These are phyloP conservation scores for Valencia hispanica DNA, from an alignment of 2,797 vertebrate genomes.

Conservation along the genomic window DNA sequence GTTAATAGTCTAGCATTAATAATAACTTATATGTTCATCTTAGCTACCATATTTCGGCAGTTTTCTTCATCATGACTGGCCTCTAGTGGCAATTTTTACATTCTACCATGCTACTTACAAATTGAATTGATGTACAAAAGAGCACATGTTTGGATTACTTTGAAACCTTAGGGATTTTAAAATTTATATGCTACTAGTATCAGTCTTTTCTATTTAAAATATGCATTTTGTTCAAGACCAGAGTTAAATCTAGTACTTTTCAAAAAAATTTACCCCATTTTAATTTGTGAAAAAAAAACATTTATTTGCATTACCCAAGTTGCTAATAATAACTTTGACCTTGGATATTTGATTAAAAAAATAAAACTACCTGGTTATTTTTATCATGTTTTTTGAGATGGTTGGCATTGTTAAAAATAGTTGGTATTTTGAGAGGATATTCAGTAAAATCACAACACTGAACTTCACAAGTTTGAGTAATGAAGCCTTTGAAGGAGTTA, in stretches of 20 bases:
- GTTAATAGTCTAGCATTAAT: background rate
- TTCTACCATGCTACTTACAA: background rate
- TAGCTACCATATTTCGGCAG: background rate
- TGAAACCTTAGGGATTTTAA: background rate
- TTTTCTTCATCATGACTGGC: background rate
- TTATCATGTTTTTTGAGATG: background rate
- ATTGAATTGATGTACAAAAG: background rate
- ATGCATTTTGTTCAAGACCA: background rate
- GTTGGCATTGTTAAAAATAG: background rate
- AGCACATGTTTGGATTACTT: background rate
- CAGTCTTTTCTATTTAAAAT: background rate
- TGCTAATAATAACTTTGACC: background rate
- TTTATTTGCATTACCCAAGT: background rate
- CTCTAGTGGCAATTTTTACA: background rate
- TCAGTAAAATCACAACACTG: background rate
- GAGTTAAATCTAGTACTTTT: background rate
- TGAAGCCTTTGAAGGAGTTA: constrained; percentile 14
- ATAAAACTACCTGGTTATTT: background rate
- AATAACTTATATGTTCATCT: background rate
- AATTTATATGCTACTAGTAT: background rate
- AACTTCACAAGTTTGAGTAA: background rate
- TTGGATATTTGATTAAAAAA: background rate
- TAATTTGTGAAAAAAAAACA: background rate
- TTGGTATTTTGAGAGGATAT: background rate
- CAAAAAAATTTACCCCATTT: background rate